These are phyloP conservation scores for Drosophila yooni DNA, from an alignment of 2,888 invertebrate genomes.

Conservation along the genomic window DNA sequence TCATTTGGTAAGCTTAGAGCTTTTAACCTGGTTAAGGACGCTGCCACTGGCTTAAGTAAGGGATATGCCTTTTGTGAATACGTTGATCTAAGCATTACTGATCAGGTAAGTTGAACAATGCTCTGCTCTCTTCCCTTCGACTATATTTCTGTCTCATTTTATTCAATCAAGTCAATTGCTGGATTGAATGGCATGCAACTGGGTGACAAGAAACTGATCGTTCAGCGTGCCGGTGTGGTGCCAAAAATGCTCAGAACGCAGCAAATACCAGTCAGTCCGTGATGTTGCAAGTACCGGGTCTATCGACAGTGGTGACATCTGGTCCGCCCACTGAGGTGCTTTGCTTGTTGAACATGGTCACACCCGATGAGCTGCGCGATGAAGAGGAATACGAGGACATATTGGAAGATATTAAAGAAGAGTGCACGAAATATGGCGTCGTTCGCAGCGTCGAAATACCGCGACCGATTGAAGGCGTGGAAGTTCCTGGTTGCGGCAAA, in stretches of 20 bases:
- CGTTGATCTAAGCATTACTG: constrained; percentile 97
- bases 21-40: constrained; percentile 99
- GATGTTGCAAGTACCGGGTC: constrained; percentile 88
- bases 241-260: constrained; percentile 94
- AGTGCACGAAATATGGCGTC: constrained; percentile 98
- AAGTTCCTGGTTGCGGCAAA: constrained; percentile 99
- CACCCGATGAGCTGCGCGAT: constrained; percentile 97
- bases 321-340: constrained; percentile 97
- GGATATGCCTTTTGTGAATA: constrained; percentile 99
- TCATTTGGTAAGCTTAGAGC: constrained; percentile 99
- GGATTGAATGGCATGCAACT: constrained; percentile 99
- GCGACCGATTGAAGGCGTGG: constrained; percentile 97
- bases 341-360: constrained; percentile 99
- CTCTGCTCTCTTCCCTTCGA: too few species aligned
- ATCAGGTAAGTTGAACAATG: constrained; percentile 89
- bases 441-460: constrained; percentile 99
- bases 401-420: constrained; percentile 98
- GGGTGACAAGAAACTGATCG: constrained; percentile 99
- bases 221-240: constrained; percentile 98
- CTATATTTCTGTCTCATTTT: not conserved
- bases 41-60: constrained; percentile 98
- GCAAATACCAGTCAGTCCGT: constrained; percentile 85
- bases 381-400: constrained; percentile 99
- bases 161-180: constrained; percentile 92
- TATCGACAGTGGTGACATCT: constrained; percentile 95